Evolutionary conservation across 2,113 vertebrate genomes (phyloP).

Genomic region (Mustela nigripes): DNA sequence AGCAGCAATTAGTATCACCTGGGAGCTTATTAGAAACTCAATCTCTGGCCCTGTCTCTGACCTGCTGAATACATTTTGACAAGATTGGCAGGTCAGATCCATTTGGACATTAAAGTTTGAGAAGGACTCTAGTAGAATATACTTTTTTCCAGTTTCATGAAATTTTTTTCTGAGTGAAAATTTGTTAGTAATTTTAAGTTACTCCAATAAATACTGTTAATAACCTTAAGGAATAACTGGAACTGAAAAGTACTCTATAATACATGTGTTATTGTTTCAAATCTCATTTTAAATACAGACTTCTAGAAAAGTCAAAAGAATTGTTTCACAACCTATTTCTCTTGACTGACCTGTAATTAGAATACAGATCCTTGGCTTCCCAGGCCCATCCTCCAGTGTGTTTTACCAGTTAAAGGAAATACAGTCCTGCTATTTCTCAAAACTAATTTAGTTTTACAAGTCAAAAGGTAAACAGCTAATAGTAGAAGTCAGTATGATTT

Average conservation of each 20-base stretch:
- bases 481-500: background rate
- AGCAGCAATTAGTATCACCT: background rate
- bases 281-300: background rate
- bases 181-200: conserved; percentile 35
- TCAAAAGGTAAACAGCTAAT: conserved; percentile 17
- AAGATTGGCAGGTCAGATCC: background rate
- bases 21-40: background rate
- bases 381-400: background rate
- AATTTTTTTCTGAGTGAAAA: background rate
- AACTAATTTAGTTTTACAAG: background rate
- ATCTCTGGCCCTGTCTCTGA: background rate
- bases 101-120: background rate
- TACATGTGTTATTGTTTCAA: background rate
- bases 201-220: background rate
- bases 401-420: background rate
- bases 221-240: conserved; percentile 3
- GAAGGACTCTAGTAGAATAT: background rate
- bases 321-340: background rate
- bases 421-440: background rate
- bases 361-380: background rate
- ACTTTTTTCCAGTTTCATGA: background rate
- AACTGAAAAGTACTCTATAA: background rate
- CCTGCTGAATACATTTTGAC: background rate
- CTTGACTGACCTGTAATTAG: background rate
- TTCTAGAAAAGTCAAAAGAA: background rate